A percentile compares a stretch with the other conserved stretches of the same genome.
phyloP scores from a whole-genome alignment of 2,888 invertebrate species.

The Holacanthella duospinosa region DNA sequence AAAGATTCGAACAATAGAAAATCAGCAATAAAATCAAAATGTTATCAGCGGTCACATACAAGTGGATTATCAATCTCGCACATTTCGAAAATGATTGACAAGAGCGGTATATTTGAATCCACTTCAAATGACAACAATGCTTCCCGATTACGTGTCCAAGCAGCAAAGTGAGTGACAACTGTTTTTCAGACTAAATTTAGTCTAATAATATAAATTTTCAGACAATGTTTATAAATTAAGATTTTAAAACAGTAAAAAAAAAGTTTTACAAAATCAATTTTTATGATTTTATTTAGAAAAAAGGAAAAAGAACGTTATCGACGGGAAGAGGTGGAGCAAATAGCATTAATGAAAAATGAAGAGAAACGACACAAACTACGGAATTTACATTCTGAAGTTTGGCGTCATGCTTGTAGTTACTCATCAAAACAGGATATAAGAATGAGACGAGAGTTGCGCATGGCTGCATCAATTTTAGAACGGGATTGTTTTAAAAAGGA shows the following conservation, averaged over 20 bases:
- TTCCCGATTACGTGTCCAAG: constrained; percentile 30
- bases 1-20: not conserved
- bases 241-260: not conserved
- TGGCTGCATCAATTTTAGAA: constrained; percentile 35
- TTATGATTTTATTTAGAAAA: constrained; percentile 19
- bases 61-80: not conserved
- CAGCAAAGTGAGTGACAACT: constrained; percentile 25
- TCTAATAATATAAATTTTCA: not conserved
- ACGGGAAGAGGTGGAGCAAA: constrained; percentile 33
- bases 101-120: constrained; percentile 29
- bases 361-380: constrained; percentile 27
- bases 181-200: constrained; percentile 8
- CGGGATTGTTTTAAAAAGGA: constrained; percentile 26
- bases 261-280: no score
- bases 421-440: constrained; percentile 32
- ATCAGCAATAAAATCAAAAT: not conserved
- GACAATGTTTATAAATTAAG: not conserved
- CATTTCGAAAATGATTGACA: not conserved
- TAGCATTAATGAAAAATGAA: constrained; percentile 27
- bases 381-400: constrained; percentile 29
- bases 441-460: constrained; percentile 31
- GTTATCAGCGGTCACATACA: no score
- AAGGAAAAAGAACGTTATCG: constrained; percentile 21
- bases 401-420: constrained; percentile 32
- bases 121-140: constrained; percentile 36